Base-by-base conservation (phyloP, 2,113 vertebrate genomes). In the Serilophus lunatus region DNA sequence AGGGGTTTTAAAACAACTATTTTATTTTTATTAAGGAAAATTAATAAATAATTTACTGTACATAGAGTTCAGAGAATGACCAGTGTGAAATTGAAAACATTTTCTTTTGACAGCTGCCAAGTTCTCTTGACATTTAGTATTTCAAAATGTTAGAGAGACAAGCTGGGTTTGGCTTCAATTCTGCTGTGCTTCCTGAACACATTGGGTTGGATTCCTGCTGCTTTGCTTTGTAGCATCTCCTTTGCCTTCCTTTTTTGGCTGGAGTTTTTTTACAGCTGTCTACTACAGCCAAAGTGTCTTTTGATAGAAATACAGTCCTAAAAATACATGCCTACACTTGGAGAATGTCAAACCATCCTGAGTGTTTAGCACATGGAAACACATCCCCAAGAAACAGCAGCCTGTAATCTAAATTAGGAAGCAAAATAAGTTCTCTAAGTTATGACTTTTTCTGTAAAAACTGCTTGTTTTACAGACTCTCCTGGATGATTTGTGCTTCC, bases 311-410 rank as follows among this genome's bases (percentile, higher is more conserved):
- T 0, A 44, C 0, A 0, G 29, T 7, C 56, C 64, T 86, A 74
- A 94, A 95, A 93, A 88, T 70, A 81, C 1, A 2, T 50, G 24
- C 6, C 0, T 3, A 10, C n/a, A 20, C 50, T 81, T 57, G 33
- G 64, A 74, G 60, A 54, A 47, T 44, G 51, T 70, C 68, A 92
- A 93, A 75, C 26, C 83, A 63, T 2, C 25, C 45, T 9, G 11
- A 44, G 47, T 59, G 68, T 70, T 65, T 74, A 86, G 68, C 75
- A 88, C 33, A 3, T 86, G 88, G 68, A 66, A 93, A 65, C 60
- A 69, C 70, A 64, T 83, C 71, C 82, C 53, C 42, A 35, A 63
- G 51, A 70, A 88, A 70, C 60, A 94, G 68, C 86, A 83, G 77
- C 63, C 82, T 90, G 71, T 9, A 17, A 44, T 14, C 76, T 35